Base-by-base conservation (phyloP, 1,140 invertebrate genomes). In the Drosophila kohkoa region DNA sequence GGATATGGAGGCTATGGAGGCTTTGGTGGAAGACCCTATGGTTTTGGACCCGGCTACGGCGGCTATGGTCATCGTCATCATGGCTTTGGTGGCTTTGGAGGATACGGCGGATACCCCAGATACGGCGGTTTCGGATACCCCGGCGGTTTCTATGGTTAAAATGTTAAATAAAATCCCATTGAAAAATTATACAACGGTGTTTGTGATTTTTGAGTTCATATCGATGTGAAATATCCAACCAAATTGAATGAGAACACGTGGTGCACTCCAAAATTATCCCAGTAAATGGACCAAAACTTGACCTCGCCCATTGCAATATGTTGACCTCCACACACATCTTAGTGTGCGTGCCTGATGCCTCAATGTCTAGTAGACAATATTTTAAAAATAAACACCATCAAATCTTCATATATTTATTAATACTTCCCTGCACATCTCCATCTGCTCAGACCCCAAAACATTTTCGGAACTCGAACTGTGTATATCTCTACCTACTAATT, bases 321-420 rank as follows among this genome's bases (percentile, higher is more conserved):
- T 81, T 85, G 81, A 83, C 81, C 81, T 72, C 52, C 45, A 30
- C 68, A 43, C 49, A 58, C 67, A 55, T 55, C 20, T 25, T 4
- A 25, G 52, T 55, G 59, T 81, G 74, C 59, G 74, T 68, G 67
- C 63, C 79, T 59, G 68, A 58, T 65, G 63, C 74, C 70, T 64
- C 43, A 46, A 46, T 45, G 69, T 70, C 54, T 63, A 35, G 45
- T 30, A 48, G 60, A 43, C 41, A 64, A 67, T 80, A 66, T 88
- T 87, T 87, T 87, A 88, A 83, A 87, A 88, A 87, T 87, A 87
- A 87, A 87, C 83, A 87, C 79, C 60, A 72, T 59, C 87, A 88
- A 77, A 82, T 87, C 83, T 80, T 59, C 80, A 87, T 80, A 77
- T 85, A 85, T 85, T 87, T 87, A 87, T 87, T 80, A 88, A 87